phyloP scores from a whole-genome alignment of 2,888 invertebrate species.

The Megastigmus dorsalis region DNA sequence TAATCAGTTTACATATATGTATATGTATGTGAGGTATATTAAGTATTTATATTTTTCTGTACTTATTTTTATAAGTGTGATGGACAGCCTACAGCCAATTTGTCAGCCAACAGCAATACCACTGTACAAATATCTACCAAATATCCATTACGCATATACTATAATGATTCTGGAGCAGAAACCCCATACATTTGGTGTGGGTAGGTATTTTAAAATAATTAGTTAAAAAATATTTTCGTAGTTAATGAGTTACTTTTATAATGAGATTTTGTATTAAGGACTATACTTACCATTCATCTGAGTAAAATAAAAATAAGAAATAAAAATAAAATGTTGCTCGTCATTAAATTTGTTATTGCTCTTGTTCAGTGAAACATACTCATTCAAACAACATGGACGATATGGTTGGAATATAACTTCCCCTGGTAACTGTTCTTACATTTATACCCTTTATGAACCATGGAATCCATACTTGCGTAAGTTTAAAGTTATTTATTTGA shows the following conservation, averaged over 20 bases:
- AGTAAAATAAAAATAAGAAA: conserved; percentile 16
- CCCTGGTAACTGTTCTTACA: conserved; percentile 59
- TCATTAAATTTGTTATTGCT: background rate
- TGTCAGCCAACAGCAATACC: conserved; percentile 61
- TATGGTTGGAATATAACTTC: conserved; percentile 72
- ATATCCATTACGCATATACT: conserved; percentile 66
- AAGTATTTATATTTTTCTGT: conserved; percentile 9
- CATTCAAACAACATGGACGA: conserved; percentile 71
- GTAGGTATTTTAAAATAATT: conserved; percentile 62
- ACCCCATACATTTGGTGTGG: conserved; percentile 59
- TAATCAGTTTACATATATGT: background rate
- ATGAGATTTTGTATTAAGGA: background rate
- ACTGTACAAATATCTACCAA: conserved; percentile 66
- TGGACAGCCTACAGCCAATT: conserved; percentile 58
- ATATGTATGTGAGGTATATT: background rate
- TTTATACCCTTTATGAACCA: conserved; percentile 65
- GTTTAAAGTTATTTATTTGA: conserved; percentile 43
- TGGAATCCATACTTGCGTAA: conserved; percentile 70
- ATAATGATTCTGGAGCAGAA: conserved; percentile 50
- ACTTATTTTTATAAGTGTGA: conserved; percentile 66
- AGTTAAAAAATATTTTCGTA: too few species aligned
- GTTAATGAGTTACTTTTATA: too few species aligned
- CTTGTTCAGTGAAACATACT: conserved; percentile 32
- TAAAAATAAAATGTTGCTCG: conserved; percentile 11
- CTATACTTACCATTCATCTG: conserved; percentile 1